Base-by-base conservation (phyloP, 2,888 invertebrate species). In the Apomyelois bistriatella region DNA sequence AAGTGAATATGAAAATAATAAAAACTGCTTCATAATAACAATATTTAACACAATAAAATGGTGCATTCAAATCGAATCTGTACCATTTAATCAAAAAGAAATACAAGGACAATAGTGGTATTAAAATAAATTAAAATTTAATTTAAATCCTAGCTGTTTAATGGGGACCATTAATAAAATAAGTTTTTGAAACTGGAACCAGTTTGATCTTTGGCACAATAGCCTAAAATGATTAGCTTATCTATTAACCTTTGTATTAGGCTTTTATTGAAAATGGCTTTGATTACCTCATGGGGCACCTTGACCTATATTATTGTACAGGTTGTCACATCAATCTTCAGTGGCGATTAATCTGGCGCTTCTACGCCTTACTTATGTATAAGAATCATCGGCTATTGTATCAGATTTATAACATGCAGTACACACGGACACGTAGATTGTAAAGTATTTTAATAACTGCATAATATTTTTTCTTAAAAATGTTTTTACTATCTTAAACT, bases 281-380 rank as follows among this genome's bases (percentile, higher is more conserved):
- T 30, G 42, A 50, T 60, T 43, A 38, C 55, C 62, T 56, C 57
- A 64, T 66, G 60, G 62, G 48, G 59, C 68, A 73, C 80, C 85
- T 83, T 86, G 75, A 83, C 84, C 85, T 70, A 82, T 69, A 77
- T 79, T 58, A 72, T 73, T 66, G 65, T 68, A 67, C 77, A 68
- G 73, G 64, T 66, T 79, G 85, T 82, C 84, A 71, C 74, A 86
- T 86, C 78, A 86, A 86, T 87, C 86, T 83, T 77, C 70, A 65
- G 60, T 62, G 77, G 72, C 82, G 72, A 82, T 81, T 79, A 79
- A 79, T 82, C 78, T 79, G 66, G 36, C 16, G 69, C 76, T 78
- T 74, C 79, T 76, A 79, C 65, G 76, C 74, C 74, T 79, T 81
- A 77, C 74, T 79, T 81, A 76, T 74, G 61, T 73, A 76, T 81